phyloP scores from a whole-genome alignment of 2,797 vertebrate genomes.

The Ciconia nigra region DNA sequence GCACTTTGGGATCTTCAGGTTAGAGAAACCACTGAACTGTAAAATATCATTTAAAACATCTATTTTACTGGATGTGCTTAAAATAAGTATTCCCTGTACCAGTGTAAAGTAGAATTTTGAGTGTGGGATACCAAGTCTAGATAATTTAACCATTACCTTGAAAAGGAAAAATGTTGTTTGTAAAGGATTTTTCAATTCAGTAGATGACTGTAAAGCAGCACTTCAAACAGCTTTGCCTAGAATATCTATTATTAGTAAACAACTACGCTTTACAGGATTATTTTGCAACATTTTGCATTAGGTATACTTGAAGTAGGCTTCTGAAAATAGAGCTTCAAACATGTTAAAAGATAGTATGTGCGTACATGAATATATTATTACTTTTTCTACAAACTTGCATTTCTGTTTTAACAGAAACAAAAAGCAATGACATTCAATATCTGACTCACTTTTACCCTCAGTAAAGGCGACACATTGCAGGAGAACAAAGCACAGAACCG shows the following conservation, averaged over 20 bases:
- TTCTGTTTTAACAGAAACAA: background rate
- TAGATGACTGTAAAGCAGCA: conserved; percentile 26
- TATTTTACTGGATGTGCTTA: conserved; percentile 38
- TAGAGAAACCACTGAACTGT: conserved; percentile 47
- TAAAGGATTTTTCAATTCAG: conserved; percentile 40
- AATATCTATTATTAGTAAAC: conserved; percentile 50
- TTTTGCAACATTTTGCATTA: conserved; percentile 22
- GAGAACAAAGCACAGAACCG: background rate
- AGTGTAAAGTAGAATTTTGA: background rate
- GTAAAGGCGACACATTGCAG: background rate
- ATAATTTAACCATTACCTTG: conserved; percentile 51
- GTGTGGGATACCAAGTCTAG: background rate
- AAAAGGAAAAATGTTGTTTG: conserved; percentile 28
- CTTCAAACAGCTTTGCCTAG: conserved; percentile 40
- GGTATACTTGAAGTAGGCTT: background rate
- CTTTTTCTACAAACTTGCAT: background rate
- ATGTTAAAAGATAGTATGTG: background rate
- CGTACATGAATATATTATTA: background rate
- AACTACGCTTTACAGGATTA: conserved; percentile 30
- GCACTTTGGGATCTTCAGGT: conserved; percentile 39
- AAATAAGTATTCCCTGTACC: conserved; percentile 18
- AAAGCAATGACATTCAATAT: background rate
- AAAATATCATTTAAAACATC: conserved; percentile 53
- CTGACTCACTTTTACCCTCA: conserved; percentile 14
- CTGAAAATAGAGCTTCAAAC: conserved; percentile 18